A percentile compares a stretch with the other conserved stretches of the same genome.
Evolutionary conservation across 2,113 vertebrate species (phyloP).

Genomic region (Neoarius graeffei): DNA sequence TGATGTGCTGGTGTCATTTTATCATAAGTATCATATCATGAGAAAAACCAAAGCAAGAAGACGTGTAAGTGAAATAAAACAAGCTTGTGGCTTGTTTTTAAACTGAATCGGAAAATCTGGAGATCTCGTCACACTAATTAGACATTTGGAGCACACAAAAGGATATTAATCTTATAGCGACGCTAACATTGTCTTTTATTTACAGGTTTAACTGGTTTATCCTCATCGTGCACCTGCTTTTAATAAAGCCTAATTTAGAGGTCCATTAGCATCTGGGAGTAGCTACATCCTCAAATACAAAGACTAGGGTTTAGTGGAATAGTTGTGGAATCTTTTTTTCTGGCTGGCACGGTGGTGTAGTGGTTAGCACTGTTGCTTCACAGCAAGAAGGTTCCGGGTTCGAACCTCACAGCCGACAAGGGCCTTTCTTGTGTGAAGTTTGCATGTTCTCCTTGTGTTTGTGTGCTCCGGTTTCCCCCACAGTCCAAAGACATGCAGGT

Average conservation of each 20-base stretch:
- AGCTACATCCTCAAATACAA: background rate
- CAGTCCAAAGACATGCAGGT: too few species aligned
- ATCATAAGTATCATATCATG: background rate
- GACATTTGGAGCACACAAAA: background rate
- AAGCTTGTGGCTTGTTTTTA: background rate
- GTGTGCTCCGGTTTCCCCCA: too few species aligned
- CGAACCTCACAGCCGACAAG: too few species aligned
- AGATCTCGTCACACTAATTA: background rate
- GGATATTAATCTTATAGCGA: background rate
- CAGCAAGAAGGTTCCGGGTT: too few species aligned
- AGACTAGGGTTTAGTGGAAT: background rate
- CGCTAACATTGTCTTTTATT: background rate
- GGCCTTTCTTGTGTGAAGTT: too few species aligned
- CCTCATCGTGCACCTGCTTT: background rate
- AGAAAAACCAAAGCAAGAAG: background rate
- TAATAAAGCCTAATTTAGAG: background rate
- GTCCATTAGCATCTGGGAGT: slow-evolving; percentile 3
- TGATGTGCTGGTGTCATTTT: background rate
- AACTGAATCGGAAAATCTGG: background rate
- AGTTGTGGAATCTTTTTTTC: background rate
- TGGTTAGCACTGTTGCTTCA: too few species aligned
- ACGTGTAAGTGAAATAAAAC: background rate
- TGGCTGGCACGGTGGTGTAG: too few species aligned
- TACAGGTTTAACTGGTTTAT: background rate
- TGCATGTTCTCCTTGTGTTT: too few species aligned